Evolutionary conservation across 2,797 vertebrate genomes (phyloP).

Genomic region (Decapterus maruadsi): DNA sequence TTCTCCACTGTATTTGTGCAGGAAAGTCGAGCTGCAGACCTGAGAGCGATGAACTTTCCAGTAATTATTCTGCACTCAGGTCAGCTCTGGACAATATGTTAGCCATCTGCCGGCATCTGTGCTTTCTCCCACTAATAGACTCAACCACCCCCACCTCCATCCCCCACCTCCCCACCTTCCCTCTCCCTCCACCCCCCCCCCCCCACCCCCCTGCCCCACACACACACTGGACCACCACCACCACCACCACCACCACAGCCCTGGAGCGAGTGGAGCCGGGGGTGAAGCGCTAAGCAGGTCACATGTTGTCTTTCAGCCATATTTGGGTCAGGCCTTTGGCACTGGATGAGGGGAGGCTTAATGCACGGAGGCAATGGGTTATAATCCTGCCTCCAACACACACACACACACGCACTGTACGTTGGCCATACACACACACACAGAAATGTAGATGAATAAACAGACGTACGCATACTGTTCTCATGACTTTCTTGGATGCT

Average conservation of each 20-base stretch:
- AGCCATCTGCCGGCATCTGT: conserved; percentile 97
- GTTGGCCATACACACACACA: conserved; percentile 30
- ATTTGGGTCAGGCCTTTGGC: conserved; percentile 97
- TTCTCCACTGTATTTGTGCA: not conserved
- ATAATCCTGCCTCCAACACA: conserved; percentile 64
- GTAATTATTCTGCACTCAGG: conserved; percentile 90
- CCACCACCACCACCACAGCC: conserved; percentile 64
- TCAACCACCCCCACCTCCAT: conserved; percentile 32
- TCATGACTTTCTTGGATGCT: conserved; percentile 49
- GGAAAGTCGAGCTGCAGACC: conserved; percentile 82
- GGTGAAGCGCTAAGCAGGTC: conserved; percentile 91
- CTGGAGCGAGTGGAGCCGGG: conserved; percentile 66
- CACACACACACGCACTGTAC: conserved; percentile 45
- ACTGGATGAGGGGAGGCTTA: conserved; percentile 86
- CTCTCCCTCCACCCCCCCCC: conserved; percentile 15
- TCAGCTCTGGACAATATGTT: conserved; percentile 97
- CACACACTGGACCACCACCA: conserved; percentile 52
- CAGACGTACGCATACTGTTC: conserved; percentile 33
- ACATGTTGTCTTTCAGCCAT: conserved; percentile 98
- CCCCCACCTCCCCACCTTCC: conserved; percentile 42
- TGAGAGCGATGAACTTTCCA: conserved; percentile 92
- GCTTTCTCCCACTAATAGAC: conserved; percentile 92
- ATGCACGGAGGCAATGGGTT: conserved; percentile 89
- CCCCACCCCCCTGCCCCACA: not conserved
- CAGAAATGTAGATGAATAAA: conserved; percentile 31